phyloP scores from a whole-genome alignment of 1,140 invertebrate species.

The Drosophila biarmipes region DNA sequence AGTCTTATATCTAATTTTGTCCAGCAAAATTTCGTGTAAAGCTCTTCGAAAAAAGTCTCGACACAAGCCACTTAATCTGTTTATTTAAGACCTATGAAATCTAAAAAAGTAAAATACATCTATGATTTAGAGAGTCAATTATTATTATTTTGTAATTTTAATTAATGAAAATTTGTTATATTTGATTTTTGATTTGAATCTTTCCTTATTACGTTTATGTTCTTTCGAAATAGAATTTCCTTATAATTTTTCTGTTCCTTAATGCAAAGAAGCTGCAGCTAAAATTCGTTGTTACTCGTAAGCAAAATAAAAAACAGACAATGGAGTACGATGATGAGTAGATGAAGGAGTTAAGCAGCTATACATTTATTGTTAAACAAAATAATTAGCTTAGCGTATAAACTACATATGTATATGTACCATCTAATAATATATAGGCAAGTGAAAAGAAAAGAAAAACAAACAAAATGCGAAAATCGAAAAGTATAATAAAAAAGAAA shows the following conservation, averaged over 20 bases:
- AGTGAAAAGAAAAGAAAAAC: constrained; percentile 56
- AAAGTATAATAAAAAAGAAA: constrained; percentile 71
- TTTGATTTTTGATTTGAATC: constrained; percentile 58
- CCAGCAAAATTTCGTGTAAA: constrained; percentile 64
- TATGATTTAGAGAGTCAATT: constrained; percentile 52
- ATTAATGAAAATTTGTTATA: constrained; percentile 48
- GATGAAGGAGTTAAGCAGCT: constrained; percentile 63
- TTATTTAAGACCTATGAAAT: constrained; percentile 32
- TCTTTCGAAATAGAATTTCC: constrained; percentile 75
- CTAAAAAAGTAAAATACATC: constrained; percentile 25
- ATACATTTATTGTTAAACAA: constrained; percentile 81
- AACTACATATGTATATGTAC: constrained; percentile 79
- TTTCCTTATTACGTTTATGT: constrained; percentile 66
- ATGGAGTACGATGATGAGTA: constrained; percentile 14
- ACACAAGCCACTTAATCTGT: constrained; percentile 39
- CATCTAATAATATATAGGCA: constrained; percentile 73
- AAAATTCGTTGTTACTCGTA: constrained; percentile 64
- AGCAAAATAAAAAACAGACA: constrained; percentile 36
- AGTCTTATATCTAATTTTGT: constrained; percentile 71
- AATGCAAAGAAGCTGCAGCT: constrained; percentile 73
- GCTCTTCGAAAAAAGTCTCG: constrained; percentile 41
- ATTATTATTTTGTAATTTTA: constrained; percentile 59
- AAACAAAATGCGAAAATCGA: constrained; percentile 48
- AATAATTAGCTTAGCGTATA: constrained; percentile 79
- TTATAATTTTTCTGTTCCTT: constrained; percentile 76